Evolutionary conservation across 2,113 vertebrate genomes (phyloP).

Genomic region (Triplophysa dalaica): DNA sequence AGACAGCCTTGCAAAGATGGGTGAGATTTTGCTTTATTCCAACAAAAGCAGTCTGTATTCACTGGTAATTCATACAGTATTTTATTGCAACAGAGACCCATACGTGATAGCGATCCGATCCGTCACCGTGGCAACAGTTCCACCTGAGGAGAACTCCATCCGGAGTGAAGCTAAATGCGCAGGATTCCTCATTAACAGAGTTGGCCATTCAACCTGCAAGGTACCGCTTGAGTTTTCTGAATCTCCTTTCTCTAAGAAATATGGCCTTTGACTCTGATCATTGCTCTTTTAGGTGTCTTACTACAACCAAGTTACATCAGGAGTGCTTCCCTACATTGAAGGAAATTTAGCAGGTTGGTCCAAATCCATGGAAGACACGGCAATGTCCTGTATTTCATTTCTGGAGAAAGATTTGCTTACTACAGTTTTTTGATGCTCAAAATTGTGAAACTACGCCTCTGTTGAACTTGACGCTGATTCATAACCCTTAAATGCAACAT

Average conservation of each 20-base stretch:
- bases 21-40: constrained; percentile 61
- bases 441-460: no score
- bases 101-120: constrained; percentile 93
- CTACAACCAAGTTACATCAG: constrained; percentile 89
- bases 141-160: constrained; percentile 65
- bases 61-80: not conserved
- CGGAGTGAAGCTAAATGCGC: constrained; percentile 91
- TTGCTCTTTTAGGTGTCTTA: constrained; percentile 83
- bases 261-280: not conserved
- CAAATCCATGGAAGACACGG: constrained; percentile 76
- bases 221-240: not conserved
- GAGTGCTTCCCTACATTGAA: constrained; percentile 84
- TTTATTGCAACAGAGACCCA: constrained; percentile 78
- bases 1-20: constrained; percentile 84
- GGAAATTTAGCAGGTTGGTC: constrained; percentile 75
- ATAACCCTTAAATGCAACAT: no score
- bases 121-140: constrained; percentile 84
- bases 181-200: constrained; percentile 82
- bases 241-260: not conserved
- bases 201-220: not conserved
- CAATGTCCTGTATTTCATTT: constrained; percentile 73
- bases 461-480: no score
- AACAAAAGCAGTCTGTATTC: no score
- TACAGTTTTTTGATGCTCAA: constrained; percentile 14
- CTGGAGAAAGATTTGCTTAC: constrained; percentile 60